phyloP scores from a whole-genome alignment of 2,797 vertebrate genomes.

The Cynodonichthys magdalenae region DNA sequence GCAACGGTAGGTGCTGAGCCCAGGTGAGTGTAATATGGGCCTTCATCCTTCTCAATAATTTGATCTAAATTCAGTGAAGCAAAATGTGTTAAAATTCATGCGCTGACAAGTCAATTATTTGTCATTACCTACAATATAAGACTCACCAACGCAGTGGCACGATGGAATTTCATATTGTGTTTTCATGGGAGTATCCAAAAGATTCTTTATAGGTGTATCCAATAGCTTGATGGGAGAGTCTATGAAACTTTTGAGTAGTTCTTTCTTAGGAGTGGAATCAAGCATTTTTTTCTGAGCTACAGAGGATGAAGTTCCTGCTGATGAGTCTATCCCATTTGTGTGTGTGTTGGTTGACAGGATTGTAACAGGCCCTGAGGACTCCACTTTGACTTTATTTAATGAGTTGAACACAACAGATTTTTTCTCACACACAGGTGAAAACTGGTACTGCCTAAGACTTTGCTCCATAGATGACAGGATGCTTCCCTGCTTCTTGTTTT shows the following conservation, averaged over 20 bases:
- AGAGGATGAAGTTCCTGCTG: conserved; percentile 42
- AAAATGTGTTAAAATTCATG: conserved; percentile 29
- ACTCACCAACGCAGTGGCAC: conserved; percentile 97
- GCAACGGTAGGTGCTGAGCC: conserved; percentile 94
- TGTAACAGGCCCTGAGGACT: conserved; percentile 89
- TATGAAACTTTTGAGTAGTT: conserved; percentile 90
- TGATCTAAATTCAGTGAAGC: conserved; percentile 85
- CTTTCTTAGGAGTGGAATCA: conserved; percentile 90
- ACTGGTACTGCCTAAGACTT: conserved; percentile 91
- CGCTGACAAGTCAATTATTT: not conserved
- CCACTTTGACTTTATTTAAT: conserved; percentile 90
- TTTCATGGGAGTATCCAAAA: conserved; percentile 94
- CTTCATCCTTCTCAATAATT: conserved; percentile 99
- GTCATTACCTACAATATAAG: conserved; percentile 13
- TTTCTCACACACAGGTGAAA: conserved; percentile 90
- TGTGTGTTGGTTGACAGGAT: conserved; percentile 86
- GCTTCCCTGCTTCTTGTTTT: conserved; percentile 79
- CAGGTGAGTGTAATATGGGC: conserved; percentile 98
- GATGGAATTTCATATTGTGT: conserved; percentile 97
- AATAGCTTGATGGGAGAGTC: conserved; percentile 94
- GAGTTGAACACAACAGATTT: conserved; percentile 87
- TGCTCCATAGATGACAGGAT: conserved; percentile 97
- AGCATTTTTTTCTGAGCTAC: conserved; percentile 72
- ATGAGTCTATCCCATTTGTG: conserved; percentile 77
- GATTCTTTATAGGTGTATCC: conserved; percentile 93